Conservation (phyloP, 2,888 invertebrate genomes). For the Germaria angustata region DNA sequence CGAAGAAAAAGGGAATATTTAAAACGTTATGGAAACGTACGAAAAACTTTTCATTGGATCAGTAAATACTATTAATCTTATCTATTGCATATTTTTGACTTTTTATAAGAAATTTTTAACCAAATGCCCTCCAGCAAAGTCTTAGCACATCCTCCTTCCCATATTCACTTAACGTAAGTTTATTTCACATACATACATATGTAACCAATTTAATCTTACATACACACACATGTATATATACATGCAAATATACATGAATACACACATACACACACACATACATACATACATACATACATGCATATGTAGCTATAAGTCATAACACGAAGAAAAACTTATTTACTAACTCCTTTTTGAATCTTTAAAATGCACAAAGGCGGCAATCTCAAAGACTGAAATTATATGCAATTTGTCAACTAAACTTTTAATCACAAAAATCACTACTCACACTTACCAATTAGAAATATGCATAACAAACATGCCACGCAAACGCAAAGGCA, state of each 20-base stretch:
- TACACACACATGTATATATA: slow-evolving; percentile 48
- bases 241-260: slow-evolving; percentile 54
- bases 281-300: slow-evolving; percentile 17
- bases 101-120: slow-evolving; percentile 58
- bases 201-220: slow-evolving; percentile 11
- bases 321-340: slow-evolving; percentile 9
- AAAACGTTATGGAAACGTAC: slow-evolving; percentile 94
- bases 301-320: slow-evolving; percentile 29
- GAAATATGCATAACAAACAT: neutral
- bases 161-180: slow-evolving; percentile 34
- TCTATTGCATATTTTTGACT: slow-evolving; percentile 27
- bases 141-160: slow-evolving; percentile 49
- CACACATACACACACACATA: slow-evolving; percentile 12
- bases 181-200: slow-evolving; percentile 31
- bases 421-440: slow-evolving; percentile 43
- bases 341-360: slow-evolving; percentile 30
- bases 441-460: slow-evolving; percentile 9
- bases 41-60: slow-evolving; percentile 91
- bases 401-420: slow-evolving; percentile 65
- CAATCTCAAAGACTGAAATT: slow-evolving; percentile 77
- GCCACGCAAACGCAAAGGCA: neutral
- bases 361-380: slow-evolving; percentile 76
- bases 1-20: slow-evolving; percentile 92
- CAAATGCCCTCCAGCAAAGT: slow-evolving; percentile 59
- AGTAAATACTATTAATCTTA: slow-evolving; percentile 81